Base-by-base conservation (phyloP, 2,888 invertebrate genomes). In the Vanessa cardui region DNA sequence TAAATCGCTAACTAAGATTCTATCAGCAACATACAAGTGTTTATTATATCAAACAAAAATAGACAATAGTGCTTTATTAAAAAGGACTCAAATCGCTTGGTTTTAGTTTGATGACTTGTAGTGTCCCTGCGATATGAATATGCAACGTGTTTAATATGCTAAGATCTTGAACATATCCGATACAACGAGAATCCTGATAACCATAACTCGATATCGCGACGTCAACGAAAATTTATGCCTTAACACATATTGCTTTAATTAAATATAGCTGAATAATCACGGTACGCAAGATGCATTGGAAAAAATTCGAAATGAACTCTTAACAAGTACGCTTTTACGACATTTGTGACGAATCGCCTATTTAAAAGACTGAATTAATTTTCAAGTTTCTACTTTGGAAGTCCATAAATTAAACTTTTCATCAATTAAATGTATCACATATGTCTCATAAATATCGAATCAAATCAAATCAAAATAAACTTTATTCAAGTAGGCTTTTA, bases 131-230 rank as follows among this genome's bases (percentile, higher is more conserved):
- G 44, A 56, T 60, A 73, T 73, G 73, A 73, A 73, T 73, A 73
- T 73, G 73, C 66, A 72, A 63, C 52, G 56, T 64, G 73, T 66
- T 73, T 70, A 72, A 72, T 70, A 73, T 73, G 73, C 70, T 70
- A 72, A 73, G 72, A 73, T 72, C 68, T 69, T 58, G 68, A 64
- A 67, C 70, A 70, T 63, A 64, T 61, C 64, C 72, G 66, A 72
- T 72, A 70, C 68, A 66, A 66, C 62, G 64, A 50, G 64, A 61
- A 68, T 46, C 54, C 52, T 59, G 46, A 59, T 59, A 59, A 46
- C 26, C 33, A 18, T 33, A 39, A 56, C 56, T 12, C 18, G 39
- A 56, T 56, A 56, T 16, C 0, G 33, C 39, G 12, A 18, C 33
- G 18, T 56, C 56, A 18, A 56, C 56, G 33, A 56, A 56, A 39